Conservation (phyloP, 1,140 invertebrate species). For the Chlorops oryzae region DNA sequence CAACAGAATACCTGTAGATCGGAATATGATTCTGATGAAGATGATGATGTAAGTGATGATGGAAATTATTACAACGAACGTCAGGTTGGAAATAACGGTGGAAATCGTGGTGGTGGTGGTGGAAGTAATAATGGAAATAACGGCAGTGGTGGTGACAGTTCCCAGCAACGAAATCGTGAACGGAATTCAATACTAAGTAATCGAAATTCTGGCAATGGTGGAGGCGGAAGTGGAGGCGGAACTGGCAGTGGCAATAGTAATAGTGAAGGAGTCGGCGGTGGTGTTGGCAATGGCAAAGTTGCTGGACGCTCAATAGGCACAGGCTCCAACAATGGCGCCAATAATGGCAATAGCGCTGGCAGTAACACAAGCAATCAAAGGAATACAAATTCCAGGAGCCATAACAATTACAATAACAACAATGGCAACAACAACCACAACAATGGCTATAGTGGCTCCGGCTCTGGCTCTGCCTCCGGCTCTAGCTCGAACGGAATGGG, state of each 20-base stretch:
- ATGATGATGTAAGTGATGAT: constrained; percentile 7
- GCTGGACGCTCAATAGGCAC: too few species aligned
- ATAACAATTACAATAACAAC: constrained; percentile 8
- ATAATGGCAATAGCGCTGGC: background rate
- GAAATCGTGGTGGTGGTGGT: background rate
- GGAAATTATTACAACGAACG: background rate
- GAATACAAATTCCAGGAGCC: background rate
- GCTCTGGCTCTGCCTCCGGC: too few species aligned
- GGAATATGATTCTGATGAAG: constrained; percentile 6
- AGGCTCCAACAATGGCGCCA: background rate
- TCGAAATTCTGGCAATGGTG: constrained; percentile 11
- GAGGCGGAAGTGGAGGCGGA: constrained; percentile 1
- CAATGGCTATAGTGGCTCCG: constrained; percentile 10
- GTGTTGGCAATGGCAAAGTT: background rate
- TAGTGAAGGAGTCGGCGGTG: background rate
- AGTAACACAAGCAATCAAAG: background rate
- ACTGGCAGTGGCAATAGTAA: constrained; percentile 14
- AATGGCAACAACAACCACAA: constrained; percentile 15
- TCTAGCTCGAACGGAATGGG: too few species aligned
- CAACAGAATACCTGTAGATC: too few species aligned
- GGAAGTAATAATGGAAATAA: constrained; percentile 6
- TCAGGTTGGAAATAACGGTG: too few species aligned
- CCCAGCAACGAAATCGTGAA: constrained; percentile 8
- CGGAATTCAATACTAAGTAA: constrained; percentile 1
- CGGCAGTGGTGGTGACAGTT: background rate